These are phyloP conservation scores for Oceanites oceanicus DNA, from an alignment of 2,113 vertebrate species.

Conservation along the genomic window DNA sequence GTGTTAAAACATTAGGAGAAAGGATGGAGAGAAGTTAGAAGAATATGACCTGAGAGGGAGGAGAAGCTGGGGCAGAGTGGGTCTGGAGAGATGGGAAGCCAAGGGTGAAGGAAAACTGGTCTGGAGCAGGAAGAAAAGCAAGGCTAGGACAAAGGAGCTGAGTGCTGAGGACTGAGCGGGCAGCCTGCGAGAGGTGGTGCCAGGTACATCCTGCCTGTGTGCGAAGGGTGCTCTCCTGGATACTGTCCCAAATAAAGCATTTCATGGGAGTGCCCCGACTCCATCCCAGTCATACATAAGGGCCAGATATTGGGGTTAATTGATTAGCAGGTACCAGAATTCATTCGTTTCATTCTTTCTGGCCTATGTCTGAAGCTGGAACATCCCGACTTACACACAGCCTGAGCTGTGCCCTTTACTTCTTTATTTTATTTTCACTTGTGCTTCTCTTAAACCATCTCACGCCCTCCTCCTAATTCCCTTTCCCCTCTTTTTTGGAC, in stretches of 20 bases:
- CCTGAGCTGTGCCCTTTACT: conserved; percentile 21
- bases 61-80: background rate
- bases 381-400: background rate
- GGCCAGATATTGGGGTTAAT: background rate
- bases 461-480: conserved; percentile 46
- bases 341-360: background rate
- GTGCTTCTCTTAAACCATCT: conserved; percentile 50
- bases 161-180: background rate
- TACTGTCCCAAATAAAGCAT: background rate
- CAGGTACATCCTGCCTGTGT: fast-evolving
- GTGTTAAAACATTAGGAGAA: background rate
- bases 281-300: background rate
- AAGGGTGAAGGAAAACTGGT: background rate
- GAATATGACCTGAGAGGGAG: background rate
- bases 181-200: background rate
- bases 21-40: background rate
- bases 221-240: background rate
- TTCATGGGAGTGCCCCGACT: background rate
- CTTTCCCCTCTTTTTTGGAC: conserved; percentile 38
- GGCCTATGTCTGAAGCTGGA: background rate
- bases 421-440: conserved; percentile 29
- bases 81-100: background rate
- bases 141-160: background rate
- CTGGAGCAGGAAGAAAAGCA: background rate
- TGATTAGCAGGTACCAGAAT: background rate